Conservation (phyloP, 1,140 invertebrate genomes). For the Papilio xuthus region DNA sequence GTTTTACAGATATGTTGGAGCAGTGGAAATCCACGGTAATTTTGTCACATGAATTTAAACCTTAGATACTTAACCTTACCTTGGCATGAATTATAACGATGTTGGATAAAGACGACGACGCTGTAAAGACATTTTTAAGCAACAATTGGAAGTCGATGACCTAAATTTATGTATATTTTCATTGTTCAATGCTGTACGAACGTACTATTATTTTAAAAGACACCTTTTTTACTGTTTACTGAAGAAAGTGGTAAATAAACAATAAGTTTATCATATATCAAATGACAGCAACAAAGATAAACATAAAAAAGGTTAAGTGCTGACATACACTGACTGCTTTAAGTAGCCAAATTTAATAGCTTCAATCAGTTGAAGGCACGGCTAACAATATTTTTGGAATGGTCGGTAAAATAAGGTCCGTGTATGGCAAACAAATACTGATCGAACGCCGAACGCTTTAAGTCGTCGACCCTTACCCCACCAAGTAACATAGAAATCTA, state of each 20-base stretch:
- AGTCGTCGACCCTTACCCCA: neutral
- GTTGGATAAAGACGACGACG: neutral
- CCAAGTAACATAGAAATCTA: neutral
- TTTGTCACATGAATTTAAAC: neutral
- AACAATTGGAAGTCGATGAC: neutral
- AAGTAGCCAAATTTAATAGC: no score
- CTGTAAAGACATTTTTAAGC: neutral
- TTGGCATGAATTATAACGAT: neutral
- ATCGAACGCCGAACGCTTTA: no score
- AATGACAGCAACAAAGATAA: no score
- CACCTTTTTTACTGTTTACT: no score
- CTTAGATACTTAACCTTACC: neutral
- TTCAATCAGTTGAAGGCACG: no score
- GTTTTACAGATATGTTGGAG: no score
- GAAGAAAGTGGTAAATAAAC: no score
- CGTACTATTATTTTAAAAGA: neutral
- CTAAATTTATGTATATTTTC: neutral
- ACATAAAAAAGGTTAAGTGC: no score
- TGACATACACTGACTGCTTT: no score
- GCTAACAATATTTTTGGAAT: no score
- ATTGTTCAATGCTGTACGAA: neutral
- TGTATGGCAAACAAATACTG: neutral
- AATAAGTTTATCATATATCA: no score
- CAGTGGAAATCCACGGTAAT: neutral
- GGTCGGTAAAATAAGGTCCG: no score